A percentile compares a stretch with the other conserved stretches of the same genome.
Evolutionary conservation across 2,113 vertebrate species (phyloP).

Genomic region (Condylura cristata): DNA sequence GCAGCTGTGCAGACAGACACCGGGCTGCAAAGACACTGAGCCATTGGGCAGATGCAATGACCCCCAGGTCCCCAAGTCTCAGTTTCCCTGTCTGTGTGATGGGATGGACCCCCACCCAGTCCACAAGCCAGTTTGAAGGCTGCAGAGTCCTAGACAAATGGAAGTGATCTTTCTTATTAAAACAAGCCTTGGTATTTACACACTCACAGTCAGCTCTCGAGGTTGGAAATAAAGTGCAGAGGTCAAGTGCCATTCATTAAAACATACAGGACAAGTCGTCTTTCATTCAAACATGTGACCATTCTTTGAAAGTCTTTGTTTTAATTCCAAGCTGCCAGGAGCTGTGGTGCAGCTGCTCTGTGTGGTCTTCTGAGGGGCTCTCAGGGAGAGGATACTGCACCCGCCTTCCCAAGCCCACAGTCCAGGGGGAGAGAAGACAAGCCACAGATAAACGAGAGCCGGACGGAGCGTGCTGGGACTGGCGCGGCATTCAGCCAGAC

Average conservation of each 20-base stretch:
- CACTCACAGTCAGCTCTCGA: conserved; percentile 37
- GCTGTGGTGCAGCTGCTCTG: background rate
- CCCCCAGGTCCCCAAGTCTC: background rate
- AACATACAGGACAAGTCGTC: conserved; percentile 70
- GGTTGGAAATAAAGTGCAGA: conserved; percentile 69
- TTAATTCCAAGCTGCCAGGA: conserved; percentile 48
- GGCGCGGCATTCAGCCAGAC: background rate
- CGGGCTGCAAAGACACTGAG: conserved; percentile 38
- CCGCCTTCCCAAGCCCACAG: background rate
- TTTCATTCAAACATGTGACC: conserved; percentile 63
- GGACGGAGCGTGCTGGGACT: background rate
- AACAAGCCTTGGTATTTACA: conserved; percentile 61
- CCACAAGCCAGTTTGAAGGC: background rate
- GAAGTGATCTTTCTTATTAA: conserved; percentile 69
- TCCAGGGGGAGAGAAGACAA: background rate
- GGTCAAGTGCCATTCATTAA: conserved; percentile 76
- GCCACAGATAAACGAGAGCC: background rate
- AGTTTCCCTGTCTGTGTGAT: background rate
- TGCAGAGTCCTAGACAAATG: conserved; percentile 14
- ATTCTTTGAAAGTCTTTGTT: conserved; percentile 50
- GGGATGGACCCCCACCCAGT: background rate
- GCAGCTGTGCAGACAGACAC: background rate
- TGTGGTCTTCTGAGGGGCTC: background rate
- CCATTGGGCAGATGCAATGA: background rate
- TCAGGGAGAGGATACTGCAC: background rate